Evolutionary conservation across 2,797 vertebrate species (phyloP).

Genomic region (Phalloptychus januarius): DNA sequence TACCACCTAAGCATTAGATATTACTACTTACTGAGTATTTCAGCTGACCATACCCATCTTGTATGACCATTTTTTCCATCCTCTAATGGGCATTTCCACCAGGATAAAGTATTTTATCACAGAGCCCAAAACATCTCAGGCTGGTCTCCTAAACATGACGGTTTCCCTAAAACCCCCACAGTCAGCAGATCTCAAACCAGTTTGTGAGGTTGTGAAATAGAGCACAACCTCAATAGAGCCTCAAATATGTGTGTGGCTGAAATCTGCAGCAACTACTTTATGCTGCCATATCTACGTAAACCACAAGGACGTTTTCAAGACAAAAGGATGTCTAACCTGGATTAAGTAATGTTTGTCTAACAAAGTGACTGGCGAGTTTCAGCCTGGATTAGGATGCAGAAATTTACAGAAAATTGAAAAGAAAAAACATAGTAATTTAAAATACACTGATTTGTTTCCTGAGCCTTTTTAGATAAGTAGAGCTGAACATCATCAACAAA

Average conservation of each 20-base stretch:
- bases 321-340: neutral
- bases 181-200: neutral
- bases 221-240: no score
- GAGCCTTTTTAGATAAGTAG: neutral
- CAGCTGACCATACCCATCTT: neutral
- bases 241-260: neutral
- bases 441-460: neutral
- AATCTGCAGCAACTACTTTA: neutral
- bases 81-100: neutral
- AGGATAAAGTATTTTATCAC: neutral
- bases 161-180: neutral
- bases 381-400: neutral
- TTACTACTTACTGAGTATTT: no score
- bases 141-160: neutral
- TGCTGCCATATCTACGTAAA: neutral
- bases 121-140: neutral
- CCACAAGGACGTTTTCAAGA: neutral
- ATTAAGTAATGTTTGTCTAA: neutral
- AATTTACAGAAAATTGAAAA: neutral
- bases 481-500: neutral
- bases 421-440: neutral
- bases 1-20: neutral
- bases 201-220: neutral
- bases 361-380: neutral
- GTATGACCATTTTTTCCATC: neutral